These are phyloP conservation scores for Lasioglossum vierecki DNA, from an alignment of 2,888 invertebrate genomes.

Conservation along the genomic window DNA sequence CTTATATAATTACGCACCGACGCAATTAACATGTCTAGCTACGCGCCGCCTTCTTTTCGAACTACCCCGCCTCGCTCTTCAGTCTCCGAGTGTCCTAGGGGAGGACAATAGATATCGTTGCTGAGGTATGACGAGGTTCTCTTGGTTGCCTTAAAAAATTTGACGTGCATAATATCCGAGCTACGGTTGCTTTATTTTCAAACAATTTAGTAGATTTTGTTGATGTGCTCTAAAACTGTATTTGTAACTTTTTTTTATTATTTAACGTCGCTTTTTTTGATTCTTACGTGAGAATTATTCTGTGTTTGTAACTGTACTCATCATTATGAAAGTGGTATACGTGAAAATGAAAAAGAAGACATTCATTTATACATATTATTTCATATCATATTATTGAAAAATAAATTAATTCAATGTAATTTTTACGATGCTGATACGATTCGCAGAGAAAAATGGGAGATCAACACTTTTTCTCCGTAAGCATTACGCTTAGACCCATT, in stretches of 20 bases:
- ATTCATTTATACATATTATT: too few species aligned
- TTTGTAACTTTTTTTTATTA: too few species aligned
- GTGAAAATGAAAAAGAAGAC: too few species aligned
- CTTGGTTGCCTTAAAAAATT: not conserved
- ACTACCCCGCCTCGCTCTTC: not conserved
- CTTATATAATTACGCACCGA: slow-evolving; percentile 63
- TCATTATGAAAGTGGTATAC: too few species aligned
- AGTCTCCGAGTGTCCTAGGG: not conserved
- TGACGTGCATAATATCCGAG: not conserved
- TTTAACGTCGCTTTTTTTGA: too few species aligned
- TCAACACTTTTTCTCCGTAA: not conserved
- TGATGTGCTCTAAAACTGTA: too few species aligned
- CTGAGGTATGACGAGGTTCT: not conserved
- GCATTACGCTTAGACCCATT: not conserved
- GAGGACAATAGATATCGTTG: not conserved
- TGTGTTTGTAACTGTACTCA: too few species aligned
- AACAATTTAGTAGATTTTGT: not conserved
- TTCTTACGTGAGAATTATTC: too few species aligned
- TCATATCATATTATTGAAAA: too few species aligned
- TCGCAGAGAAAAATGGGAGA: not conserved
- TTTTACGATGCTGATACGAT: too few species aligned
- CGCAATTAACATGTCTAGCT: slow-evolving; percentile 70
- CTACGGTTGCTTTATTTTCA: not conserved
- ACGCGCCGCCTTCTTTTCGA: slow-evolving; percentile 11
- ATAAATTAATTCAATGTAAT: too few species aligned